A percentile compares a stretch with the other conserved stretches of the same genome.
Evolutionary conservation across 64 coral and sea anemone species (phyloP).

Genomic region (Trachythela sp.): DNA sequence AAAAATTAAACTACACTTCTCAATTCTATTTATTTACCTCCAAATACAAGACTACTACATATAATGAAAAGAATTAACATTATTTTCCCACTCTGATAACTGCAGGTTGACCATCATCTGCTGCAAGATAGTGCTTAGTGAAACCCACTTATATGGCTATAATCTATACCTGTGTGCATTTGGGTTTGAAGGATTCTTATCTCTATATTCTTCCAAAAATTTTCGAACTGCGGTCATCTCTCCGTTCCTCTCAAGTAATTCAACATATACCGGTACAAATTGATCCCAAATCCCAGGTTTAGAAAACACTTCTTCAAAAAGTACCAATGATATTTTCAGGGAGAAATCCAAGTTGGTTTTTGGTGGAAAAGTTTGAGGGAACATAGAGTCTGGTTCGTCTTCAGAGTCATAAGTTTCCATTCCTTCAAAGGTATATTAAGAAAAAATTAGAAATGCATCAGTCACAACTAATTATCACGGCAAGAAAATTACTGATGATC

Average conservation of each 20-base stretch:
- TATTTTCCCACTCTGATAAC: too few species aligned
- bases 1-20: too few species aligned
- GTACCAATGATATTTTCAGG: constrained; percentile 51
- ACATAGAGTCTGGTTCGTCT: neutral
- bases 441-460: too few species aligned
- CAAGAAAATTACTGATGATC: too few species aligned
- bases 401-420: constrained; percentile 8
- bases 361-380: too few species aligned
- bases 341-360: constrained; percentile 54
- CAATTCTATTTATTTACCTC: too few species aligned
- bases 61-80: too few species aligned
- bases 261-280: constrained; percentile 65
- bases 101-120: too few species aligned
- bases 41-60: too few species aligned
- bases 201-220: constrained; percentile 59
- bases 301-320: constrained; percentile 57
- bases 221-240: constrained; percentile 32
- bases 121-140: too few species aligned
- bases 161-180: constrained; percentile 77
- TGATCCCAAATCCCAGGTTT: constrained; percentile 65
- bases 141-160: neutral
- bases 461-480: too few species aligned
- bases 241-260: constrained; percentile 62
- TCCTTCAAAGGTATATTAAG: neutral
- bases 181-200: constrained; percentile 70